phyloP scores from a whole-genome alignment of 1,140 invertebrate genomes.

The Gryllus bimaculatus region DNA sequence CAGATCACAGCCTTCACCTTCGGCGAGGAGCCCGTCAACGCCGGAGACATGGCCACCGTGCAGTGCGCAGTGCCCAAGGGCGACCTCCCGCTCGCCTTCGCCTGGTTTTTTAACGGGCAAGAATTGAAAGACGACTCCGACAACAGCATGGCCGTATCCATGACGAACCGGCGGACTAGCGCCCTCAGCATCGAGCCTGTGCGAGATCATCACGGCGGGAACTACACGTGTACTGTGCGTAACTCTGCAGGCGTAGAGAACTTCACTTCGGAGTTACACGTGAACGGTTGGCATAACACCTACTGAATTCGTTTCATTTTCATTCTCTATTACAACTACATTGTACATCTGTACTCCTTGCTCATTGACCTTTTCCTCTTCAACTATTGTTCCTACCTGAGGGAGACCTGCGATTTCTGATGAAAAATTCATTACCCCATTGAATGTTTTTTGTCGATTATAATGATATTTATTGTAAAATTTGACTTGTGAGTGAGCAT shows the following conservation, averaged over 20 bases:
- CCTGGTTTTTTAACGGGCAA: conserved; percentile 32
- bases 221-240: conserved; percentile 67
- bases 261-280: conserved; percentile 48
- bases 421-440: too few relatives aligned
- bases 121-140: conserved; percentile 28
- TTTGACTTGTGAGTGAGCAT: too few relatives aligned
- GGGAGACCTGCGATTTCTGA: too few relatives aligned
- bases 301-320: too few relatives aligned
- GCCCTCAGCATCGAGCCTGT: conserved; percentile 34
- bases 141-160: not conserved
- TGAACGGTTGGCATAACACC: conserved; percentile 24
- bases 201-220: conserved; percentile 61
- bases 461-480: too few relatives aligned
- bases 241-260: conserved; percentile 56
- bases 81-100: conserved; percentile 32
- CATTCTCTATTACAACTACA: not conserved
- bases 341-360: not conserved
- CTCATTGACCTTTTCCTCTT: not conserved
- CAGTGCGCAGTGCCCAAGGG: conserved; percentile 33
- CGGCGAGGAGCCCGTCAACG: conserved; percentile 20
- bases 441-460: too few relatives aligned
- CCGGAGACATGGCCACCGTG: conserved; percentile 37
- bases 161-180: conserved; percentile 21
- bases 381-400: too few relatives aligned
- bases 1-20: conserved; percentile 22